phyloP scores from a whole-genome alignment of 2,888 invertebrate genomes.

The Troides oblongomaculatus region DNA sequence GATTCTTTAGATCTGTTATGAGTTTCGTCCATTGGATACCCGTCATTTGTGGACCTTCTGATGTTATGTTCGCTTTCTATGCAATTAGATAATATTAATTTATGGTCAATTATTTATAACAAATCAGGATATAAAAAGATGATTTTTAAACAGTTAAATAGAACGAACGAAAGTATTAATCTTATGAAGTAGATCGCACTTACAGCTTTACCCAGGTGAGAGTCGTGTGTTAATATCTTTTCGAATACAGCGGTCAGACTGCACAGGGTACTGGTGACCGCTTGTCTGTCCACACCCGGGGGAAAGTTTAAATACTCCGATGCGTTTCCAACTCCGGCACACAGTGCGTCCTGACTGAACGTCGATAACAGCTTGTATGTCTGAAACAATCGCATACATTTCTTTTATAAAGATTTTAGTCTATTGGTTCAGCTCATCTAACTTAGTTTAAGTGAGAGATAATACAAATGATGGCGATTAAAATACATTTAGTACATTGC shows the following conservation, averaged over 20 bases:
- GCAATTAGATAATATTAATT: not conserved
- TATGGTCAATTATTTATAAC: no score
- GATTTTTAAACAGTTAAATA: no score
- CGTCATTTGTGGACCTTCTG: constrained; percentile 33
- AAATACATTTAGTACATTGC: no score
- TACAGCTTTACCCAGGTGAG: constrained; percentile 61
- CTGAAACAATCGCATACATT: constrained; percentile 40
- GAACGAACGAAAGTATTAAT: not conserved
- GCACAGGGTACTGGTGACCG: constrained; percentile 50
- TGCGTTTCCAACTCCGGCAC: constrained; percentile 51
- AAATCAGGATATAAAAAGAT: no score
- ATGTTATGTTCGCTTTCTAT: constrained; percentile 12
- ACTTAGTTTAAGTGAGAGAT: no score
- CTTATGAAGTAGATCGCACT: constrained; percentile 36
- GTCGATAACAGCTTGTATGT: constrained; percentile 60
- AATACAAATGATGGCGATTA: no score
- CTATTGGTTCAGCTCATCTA: no score
- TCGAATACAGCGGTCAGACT: constrained; percentile 56
- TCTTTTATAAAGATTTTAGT: not conserved
- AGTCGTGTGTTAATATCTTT: constrained; percentile 50
- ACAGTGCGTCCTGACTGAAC: constrained; percentile 55
- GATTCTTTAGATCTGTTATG: constrained; percentile 53
- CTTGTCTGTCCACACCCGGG: constrained; percentile 34
- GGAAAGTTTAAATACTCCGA: constrained; percentile 50
- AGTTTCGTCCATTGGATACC: constrained; percentile 61